Evolutionary conservation across 2,797 vertebrate species (phyloP).

Genomic region (Thripadectes ignobilis): DNA sequence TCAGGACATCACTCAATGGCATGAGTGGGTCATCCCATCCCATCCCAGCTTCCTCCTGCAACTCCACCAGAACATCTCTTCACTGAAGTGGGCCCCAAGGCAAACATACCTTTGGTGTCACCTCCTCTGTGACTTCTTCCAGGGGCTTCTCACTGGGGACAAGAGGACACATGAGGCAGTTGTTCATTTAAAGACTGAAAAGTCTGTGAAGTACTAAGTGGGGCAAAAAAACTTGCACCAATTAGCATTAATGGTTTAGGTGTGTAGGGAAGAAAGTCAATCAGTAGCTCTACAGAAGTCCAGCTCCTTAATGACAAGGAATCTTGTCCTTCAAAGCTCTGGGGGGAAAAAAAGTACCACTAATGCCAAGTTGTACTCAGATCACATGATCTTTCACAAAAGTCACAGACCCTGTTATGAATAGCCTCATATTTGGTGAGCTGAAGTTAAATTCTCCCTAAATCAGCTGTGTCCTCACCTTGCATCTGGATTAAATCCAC

Average conservation of each 20-base stretch:
- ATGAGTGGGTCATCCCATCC: rapidly evolving
- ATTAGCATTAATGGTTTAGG: neutral
- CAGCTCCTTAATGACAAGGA: neutral
- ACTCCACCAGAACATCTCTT: neutral
- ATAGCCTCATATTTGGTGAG: neutral
- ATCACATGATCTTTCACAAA: neutral
- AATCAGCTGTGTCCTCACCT: neutral
- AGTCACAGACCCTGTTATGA: neutral
- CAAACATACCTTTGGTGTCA: neutral
- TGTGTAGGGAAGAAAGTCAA: neutral
- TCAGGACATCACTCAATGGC: rapidly evolving
- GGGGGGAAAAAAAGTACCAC: too few species aligned
- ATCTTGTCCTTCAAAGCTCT: neutral
- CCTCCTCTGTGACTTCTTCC: neutral
- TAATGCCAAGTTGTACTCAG: neutral
- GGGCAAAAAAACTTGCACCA: neutral
- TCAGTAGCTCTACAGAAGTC: neutral
- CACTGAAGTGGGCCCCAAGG: neutral
- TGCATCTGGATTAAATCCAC: neutral
- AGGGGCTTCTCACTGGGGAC: neutral
- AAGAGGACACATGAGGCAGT: neutral
- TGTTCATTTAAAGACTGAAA: neutral
- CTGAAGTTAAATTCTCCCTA: neutral
- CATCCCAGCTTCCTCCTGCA: neutral
- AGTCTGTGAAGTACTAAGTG: neutral